A percentile compares a stretch with the other conserved stretches of the same genome.
These are phyloP conservation scores for Orthosia gothica DNA, from an alignment of 2,888 invertebrate species.

Conservation along the genomic window DNA sequence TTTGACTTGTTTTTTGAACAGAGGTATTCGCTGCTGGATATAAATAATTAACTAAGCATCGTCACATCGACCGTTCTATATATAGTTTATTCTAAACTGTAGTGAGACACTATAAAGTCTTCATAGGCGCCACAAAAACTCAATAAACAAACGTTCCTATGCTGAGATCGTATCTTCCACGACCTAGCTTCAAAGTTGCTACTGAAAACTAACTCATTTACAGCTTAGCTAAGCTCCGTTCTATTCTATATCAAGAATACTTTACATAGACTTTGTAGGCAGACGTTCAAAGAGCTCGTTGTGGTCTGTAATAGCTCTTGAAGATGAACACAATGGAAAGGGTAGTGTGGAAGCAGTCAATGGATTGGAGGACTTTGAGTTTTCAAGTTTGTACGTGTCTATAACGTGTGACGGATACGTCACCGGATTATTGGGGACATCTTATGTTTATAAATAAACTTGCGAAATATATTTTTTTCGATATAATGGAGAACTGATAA, in stretches of 20 bases:
- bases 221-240: background rate
- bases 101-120: background rate
- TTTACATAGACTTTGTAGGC: background rate
- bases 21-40: too few relatives aligned
- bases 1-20: too few relatives aligned
- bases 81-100: background rate
- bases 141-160: background rate
- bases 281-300: conserved; percentile 11
- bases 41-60: too few relatives aligned
- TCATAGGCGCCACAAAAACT: background rate
- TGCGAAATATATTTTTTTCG: too few relatives aligned
- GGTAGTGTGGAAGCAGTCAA: background rate
- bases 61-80: too few relatives aligned
- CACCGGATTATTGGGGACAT: too few relatives aligned
- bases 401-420: background rate
- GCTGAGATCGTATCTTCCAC: background rate
- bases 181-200: background rate
- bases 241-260: background rate
- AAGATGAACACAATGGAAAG: background rate
- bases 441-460: too few relatives aligned
- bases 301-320: background rate
- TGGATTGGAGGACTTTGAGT: background rate
- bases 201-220: background rate
- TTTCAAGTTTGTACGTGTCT: background rate
- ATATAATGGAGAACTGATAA: too few relatives aligned